phyloP scores from a whole-genome alignment of 2,888 invertebrate genomes.

The Calameuta filiformis region DNA sequence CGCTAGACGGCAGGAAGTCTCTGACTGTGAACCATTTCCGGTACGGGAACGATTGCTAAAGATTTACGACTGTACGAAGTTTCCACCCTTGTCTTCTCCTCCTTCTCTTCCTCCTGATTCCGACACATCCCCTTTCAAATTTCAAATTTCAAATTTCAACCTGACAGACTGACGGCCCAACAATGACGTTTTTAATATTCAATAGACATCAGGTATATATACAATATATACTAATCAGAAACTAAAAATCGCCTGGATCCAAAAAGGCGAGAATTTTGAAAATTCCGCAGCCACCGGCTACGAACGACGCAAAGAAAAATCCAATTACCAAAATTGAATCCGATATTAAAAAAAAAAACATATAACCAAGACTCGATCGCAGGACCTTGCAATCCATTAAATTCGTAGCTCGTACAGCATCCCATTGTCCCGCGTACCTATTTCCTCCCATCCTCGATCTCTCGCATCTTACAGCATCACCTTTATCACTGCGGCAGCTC shows the following conservation, averaged over 20 bases:
- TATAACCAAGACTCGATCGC: not conserved
- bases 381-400: not conserved
- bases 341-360: not conserved
- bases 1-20: not conserved
- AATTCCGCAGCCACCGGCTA: not conserved
- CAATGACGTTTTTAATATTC: not conserved
- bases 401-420: not conserved
- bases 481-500: too few species aligned
- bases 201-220: not conserved
- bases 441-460: not conserved
- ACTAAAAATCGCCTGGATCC: not conserved
- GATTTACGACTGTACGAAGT: not conserved
- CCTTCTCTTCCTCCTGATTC: too few species aligned
- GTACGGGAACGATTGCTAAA: not conserved
- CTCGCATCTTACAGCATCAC: not conserved
- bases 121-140: not conserved
- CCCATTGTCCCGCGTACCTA: not conserved
- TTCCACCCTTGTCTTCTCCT: not conserved
- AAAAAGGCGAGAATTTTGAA: not conserved
- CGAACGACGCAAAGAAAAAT: too few species aligned
- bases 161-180: too few species aligned
- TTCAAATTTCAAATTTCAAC: not conserved
- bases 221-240: not conserved
- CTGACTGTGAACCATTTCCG: not conserved
- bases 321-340: too few species aligned